A percentile compares a stretch with the other conserved stretches of the same genome.
phyloP scores from a whole-genome alignment of 2,888 invertebrate genomes.

The Athetis lepigone region DNA sequence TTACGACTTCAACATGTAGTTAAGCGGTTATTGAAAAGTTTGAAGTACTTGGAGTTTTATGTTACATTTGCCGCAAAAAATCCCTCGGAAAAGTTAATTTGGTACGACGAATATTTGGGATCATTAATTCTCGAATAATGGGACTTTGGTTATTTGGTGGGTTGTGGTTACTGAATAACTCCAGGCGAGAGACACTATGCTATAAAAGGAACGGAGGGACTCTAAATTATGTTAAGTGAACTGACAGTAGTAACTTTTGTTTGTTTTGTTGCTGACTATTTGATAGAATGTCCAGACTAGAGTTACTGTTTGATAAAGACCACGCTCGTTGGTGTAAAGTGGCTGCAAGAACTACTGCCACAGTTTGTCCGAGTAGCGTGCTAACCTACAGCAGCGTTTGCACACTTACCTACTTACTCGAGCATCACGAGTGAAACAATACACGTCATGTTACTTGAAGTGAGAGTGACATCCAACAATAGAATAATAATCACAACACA shows the following conservation, averaged over 20 bases:
- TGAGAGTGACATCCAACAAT: constrained; percentile 27
- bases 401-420: constrained; percentile 40
- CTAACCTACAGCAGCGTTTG: background rate
- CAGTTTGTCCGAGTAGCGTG: background rate
- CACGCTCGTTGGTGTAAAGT: background rate
- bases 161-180: too few relatives aligned
- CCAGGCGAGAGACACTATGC: background rate
- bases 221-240: constrained; percentile 1
- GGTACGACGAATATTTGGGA: background rate
- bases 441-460: constrained; percentile 16
- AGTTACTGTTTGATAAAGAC: background rate
- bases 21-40: constrained; percentile 45
- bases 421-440: constrained; percentile 40
- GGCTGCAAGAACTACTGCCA: background rate
- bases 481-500: constrained; percentile 21
- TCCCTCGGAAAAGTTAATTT: background rate
- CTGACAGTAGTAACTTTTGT: too few relatives aligned
- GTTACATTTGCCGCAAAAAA: constrained; percentile 10
- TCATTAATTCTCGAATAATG: background rate
- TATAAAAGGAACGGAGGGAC: constrained; percentile 2
- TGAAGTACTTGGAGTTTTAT: constrained; percentile 18
- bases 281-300: background rate
- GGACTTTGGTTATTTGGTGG: constrained; percentile 14
- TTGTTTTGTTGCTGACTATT: too few relatives aligned
- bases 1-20: constrained; percentile 29